Conservation (phyloP, 2,888 invertebrate species). For the Koerneria pararmatus region DNA sequence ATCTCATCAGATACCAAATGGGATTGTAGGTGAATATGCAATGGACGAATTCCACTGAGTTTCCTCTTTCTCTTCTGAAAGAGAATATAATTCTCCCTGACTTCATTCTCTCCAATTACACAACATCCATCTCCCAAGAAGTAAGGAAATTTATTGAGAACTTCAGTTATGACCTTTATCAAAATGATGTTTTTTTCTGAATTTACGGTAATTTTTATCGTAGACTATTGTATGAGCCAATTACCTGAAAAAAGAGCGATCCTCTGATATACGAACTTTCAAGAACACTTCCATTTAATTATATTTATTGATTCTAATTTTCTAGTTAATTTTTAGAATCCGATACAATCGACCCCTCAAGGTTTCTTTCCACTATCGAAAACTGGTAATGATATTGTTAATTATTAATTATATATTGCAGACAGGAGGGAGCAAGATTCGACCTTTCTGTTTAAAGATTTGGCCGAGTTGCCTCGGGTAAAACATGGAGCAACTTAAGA, state of each 20-base stretch:
- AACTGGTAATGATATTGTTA: neutral
- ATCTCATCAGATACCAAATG: neutral
- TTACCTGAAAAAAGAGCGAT: too few species aligned
- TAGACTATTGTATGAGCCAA: too few species aligned
- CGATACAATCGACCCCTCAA: too few species aligned
- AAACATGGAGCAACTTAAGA: too few species aligned
- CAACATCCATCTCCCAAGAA: conserved; percentile 45
- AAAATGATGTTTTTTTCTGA: neutral
- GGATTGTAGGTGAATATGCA: conserved; percentile 48
- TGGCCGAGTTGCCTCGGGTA: too few species aligned
- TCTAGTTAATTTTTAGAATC: too few species aligned
- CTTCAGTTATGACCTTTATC: neutral
- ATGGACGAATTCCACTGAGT: conserved; percentile 45
- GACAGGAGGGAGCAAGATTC: too few species aligned
- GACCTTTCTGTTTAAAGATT: too few species aligned
- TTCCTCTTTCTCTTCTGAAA: conserved; percentile 49
- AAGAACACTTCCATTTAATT: too few species aligned
- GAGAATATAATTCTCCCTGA: conserved; percentile 57
- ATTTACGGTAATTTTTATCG: neutral
- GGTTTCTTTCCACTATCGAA: neutral
- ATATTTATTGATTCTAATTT: too few species aligned
- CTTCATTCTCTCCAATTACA: conserved; percentile 50
- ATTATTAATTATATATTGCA: too few species aligned
- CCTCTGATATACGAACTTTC: too few species aligned
- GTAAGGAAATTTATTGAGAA: conserved; percentile 19